Conservation (phyloP, 2,888 invertebrate genomes). For the Lamellibrachia columna region DNA sequence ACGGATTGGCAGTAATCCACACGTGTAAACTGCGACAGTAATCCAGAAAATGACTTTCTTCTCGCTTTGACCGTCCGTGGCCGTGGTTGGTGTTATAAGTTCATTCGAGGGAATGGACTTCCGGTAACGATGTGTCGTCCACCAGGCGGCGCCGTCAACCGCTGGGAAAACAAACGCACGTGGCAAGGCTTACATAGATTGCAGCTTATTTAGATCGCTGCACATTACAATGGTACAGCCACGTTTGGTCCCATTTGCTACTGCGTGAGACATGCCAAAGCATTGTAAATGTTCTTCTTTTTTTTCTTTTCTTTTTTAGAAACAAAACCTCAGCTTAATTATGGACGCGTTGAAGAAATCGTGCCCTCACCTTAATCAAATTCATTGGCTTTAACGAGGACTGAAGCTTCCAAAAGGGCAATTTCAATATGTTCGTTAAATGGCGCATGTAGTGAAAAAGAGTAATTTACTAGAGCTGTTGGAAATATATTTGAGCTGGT, state of each 20-base stretch:
- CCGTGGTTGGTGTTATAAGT: conserved; percentile 12
- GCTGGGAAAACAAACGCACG: conserved; percentile 9
- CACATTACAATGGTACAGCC: neutral
- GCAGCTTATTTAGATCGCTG: neutral
- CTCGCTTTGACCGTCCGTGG: conserved; percentile 10
- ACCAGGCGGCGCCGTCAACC: neutral
- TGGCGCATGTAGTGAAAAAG: too few species aligned
- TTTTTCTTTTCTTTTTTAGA: neutral
- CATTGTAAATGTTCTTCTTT: neutral
- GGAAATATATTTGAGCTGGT: too few species aligned
- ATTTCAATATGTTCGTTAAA: too few species aligned
- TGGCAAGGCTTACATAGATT: neutral
- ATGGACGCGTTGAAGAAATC: too few species aligned
- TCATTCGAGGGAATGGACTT: conserved; percentile 10
- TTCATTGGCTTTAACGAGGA: too few species aligned
- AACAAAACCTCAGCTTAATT: too few species aligned
- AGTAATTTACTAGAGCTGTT: too few species aligned
- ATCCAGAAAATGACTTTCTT: neutral
- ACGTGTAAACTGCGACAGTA: neutral
- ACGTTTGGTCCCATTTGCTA: neutral
- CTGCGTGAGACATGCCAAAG: neutral
- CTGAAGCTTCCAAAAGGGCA: too few species aligned
- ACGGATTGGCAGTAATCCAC: neutral
- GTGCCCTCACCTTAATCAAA: too few species aligned
- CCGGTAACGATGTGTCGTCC: neutral